Evolutionary conservation across 1,140 invertebrate species (phyloP), one percentile per base, ranked within the genome.

Genomic region (Plutomurus gul): DNA sequence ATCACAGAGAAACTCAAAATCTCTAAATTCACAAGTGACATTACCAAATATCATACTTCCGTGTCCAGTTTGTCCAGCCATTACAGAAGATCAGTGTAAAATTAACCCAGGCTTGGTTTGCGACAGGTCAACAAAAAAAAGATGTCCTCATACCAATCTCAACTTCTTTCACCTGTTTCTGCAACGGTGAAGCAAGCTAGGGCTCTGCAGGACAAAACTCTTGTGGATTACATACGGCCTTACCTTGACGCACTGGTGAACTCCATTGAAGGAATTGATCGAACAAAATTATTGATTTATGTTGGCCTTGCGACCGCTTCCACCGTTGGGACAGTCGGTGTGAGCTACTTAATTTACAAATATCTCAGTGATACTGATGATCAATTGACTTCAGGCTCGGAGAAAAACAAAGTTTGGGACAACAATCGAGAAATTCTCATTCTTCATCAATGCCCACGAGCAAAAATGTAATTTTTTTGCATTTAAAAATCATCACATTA

Each of bases 391-490:
- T 36, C 49, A 56, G 22, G 7, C 7, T 7, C 16, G 10, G 37
- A 49, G 20, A 46, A 75, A 22, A 49, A 49, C n/a, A n/a, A n/a
- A n/a, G n/a, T n/a, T n/a, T n/a, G n/a, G n/a, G n/a, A n/a, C 25
- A 33, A 18, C 11, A 27, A 40, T 20, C 43, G 71, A 5, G 76
- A 70, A 33, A 39, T 78, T 49, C 73, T 81, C 13, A 73, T 81
- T 16, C 60, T 81, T n/a, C 76, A 81, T 43, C 80, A 81, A 18
- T 81, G 80, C 72, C 80, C 80, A 33, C 33, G 80, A 20, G 80
- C 76, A 16, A 76, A 72, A 13, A 1, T 72, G 70, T 72, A 8
- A 7, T 13, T 39, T 71, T 39, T 25, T 7, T 18, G 7, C 5
- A 60, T 39, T 37, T 10, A 40, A n/a, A n/a, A n/a, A n/a, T n/a